Base-by-base conservation (phyloP, 2,113 vertebrate species). In the Poeciliopsis turrubarensis region DNA sequence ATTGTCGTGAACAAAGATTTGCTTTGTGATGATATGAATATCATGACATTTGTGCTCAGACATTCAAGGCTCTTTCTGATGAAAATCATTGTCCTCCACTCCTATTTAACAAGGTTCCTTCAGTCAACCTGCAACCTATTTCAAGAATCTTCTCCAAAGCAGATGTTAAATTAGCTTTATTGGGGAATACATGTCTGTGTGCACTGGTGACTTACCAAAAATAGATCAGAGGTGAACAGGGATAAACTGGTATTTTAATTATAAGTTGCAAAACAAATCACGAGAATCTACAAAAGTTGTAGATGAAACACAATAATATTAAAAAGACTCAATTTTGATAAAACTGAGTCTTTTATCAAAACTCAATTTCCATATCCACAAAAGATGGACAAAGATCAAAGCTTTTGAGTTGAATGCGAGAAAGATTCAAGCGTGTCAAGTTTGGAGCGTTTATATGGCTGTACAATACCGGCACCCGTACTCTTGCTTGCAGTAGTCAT, bases 401-500 rank as follows among this genome's bases (percentile, higher is more conserved):
- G 61, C 68, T 57, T 32, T 7, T 60, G 54, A 29, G 66, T 74
- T 79, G 44, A 83, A 60, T 2, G 19, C 51, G 70, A 61, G 63
- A 61, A 3, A 34, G 22, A 69, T 68, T 60, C 3, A 26, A 70
- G 65, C 69, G 47, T 57, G 60, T 73, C 44, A 54, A 65, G 82
- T 86, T 60, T 1, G 0, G 32, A 79, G 69, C 47, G 67, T 66
- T 75, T 60, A 57, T 61, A 87, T 62, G 79, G 13, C 47, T 65
- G 65, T 72, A 63, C 80, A 70, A 70, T 32, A 85, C 85, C 81
- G 75, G 77, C 82, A 6, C 81, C 79, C 76, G 68, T 72, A 68
- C 82, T 72, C 72, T 85, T 67, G 79, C 85, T 83, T 4, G 63
- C 70, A 83, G 79, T 79, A 72, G 85, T 85, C 83, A 89, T 51